Evolutionary conservation across 2,113 vertebrate species (phyloP).

Genomic region (Ailuropoda melanoleuca): DNA sequence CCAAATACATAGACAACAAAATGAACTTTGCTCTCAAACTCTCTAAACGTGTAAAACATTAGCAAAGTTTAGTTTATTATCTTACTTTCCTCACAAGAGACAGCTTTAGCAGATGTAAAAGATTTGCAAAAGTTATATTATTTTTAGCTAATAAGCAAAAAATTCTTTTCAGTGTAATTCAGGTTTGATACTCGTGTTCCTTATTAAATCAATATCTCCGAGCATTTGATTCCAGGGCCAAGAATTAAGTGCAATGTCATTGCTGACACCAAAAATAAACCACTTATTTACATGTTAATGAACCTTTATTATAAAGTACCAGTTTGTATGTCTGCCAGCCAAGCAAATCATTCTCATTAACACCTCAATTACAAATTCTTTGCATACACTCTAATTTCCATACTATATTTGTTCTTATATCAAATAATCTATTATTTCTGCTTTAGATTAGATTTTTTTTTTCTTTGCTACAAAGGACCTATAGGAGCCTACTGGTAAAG

Average conservation of each 20-base stretch:
- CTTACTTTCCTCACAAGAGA: background rate
- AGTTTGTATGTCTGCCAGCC: background rate
- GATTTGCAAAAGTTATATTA: background rate
- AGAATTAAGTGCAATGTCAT: background rate
- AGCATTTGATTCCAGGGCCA: background rate
- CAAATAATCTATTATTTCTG: background rate
- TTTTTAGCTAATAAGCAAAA: background rate
- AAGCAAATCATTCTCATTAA: background rate
- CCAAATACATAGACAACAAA: background rate
- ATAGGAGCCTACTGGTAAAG: background rate
- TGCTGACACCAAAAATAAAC: background rate
- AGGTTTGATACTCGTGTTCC: background rate
- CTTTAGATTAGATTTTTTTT: background rate
- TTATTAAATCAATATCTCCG: background rate
- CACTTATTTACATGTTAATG: background rate
- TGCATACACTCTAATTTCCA: background rate
- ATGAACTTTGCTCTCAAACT: slow-evolving; percentile 15
- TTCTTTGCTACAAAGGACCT: background rate
- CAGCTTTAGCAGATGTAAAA: background rate
- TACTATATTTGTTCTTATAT: background rate
- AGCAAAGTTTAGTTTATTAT: background rate
- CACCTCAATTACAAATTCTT: background rate
- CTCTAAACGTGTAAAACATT: slow-evolving; percentile 5
- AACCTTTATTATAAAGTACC: background rate
- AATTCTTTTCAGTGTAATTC: background rate